Base-by-base conservation (phyloP, 2,113 vertebrate species). In the Chaetodon auriga region DNA sequence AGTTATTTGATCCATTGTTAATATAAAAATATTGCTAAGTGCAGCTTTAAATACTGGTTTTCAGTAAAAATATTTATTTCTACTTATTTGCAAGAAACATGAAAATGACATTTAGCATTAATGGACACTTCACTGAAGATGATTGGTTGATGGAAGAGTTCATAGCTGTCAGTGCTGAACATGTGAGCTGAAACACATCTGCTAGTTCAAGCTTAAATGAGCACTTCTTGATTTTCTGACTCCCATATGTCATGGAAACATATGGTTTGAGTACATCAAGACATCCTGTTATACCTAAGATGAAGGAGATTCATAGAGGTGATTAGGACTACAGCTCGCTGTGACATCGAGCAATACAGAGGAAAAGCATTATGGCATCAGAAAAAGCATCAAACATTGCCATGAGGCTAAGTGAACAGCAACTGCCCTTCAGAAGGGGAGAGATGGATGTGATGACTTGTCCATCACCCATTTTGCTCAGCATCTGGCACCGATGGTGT, bases 401-500 rank as follows among this genome's bases (percentile, higher is more conserved):
- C 0, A 0, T 35, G 35, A 64, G 18, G n/a, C 9, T 6, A 35
- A 23, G 6, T 41, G 66, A 54, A 7, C 1, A 19, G 4, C 1
- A 7, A 12, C 23, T 30, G 45, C 35, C 25, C 41, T 76, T 72
- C 15, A 57, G 54, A 61, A n/a, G 5, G 0, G 68, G 8, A 75
- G 63, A 41, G 15, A 66, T 48, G 41, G 30, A 81, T 66, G 48
- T 25, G 41, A 75, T 23, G 30, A 57, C 16, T 53, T 61, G 60
- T 79, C 58, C 46, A 12, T 74, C 57, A 73, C 36, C 35, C 66
- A 8, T 72, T 82, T 54, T 73, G 0, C 18, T 72, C 65, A 45
- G 60, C 75, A 83, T 82, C 63, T 86, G 81, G 61, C 62, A 55
- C 3, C 1, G 30, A 60, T 75, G 70, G 57, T 65, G 57, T 77